These are phyloP conservation scores for Psettodes erumei DNA, from an alignment of 2,113 vertebrate genomes.

Conservation along the genomic window DNA sequence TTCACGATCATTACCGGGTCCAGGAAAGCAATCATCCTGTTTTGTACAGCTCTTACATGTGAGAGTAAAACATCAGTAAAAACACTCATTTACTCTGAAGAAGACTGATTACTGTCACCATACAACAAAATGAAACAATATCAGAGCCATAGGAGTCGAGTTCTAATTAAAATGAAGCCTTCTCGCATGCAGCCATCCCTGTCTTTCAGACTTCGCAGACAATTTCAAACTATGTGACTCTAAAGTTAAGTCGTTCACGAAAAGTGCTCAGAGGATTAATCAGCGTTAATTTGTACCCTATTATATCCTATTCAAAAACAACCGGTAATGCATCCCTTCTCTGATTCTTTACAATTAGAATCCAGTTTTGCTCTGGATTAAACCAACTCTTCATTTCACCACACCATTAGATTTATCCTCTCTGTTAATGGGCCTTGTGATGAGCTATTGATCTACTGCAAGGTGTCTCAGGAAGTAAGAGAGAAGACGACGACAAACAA, in stretches of 20 bases:
- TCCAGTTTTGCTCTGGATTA: constrained; percentile 52
- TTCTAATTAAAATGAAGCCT: constrained; percentile 8
- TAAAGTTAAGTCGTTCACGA: constrained; percentile 16
- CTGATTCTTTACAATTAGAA: constrained; percentile 41
- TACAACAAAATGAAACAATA: constrained; percentile 38
- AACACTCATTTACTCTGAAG: constrained; percentile 21
- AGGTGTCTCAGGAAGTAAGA: constrained; percentile 56
- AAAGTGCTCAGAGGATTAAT: constrained; percentile 39
- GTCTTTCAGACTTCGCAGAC: neutral
- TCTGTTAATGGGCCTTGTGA: constrained; percentile 80
- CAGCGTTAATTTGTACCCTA: constrained; percentile 36
- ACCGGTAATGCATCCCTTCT: constrained; percentile 19
- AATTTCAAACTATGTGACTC: neutral
- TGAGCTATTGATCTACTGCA: constrained; percentile 80
- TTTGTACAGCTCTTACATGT: constrained; percentile 43
- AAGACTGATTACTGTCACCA: constrained; percentile 37
- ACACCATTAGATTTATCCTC: constrained; percentile 76
- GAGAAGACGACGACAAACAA: constrained; percentile 18
- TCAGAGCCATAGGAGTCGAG: neutral
- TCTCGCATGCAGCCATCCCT: neutral
- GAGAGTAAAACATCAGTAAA: constrained; percentile 43
- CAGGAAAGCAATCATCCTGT: constrained; percentile 61
- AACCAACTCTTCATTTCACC: constrained; percentile 68
- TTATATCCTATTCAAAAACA: constrained; percentile 41
- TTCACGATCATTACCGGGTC: constrained; percentile 61